phyloP scores from a whole-genome alignment of 1,140 invertebrate genomes.

The Ridgeia piscesae region DNA sequence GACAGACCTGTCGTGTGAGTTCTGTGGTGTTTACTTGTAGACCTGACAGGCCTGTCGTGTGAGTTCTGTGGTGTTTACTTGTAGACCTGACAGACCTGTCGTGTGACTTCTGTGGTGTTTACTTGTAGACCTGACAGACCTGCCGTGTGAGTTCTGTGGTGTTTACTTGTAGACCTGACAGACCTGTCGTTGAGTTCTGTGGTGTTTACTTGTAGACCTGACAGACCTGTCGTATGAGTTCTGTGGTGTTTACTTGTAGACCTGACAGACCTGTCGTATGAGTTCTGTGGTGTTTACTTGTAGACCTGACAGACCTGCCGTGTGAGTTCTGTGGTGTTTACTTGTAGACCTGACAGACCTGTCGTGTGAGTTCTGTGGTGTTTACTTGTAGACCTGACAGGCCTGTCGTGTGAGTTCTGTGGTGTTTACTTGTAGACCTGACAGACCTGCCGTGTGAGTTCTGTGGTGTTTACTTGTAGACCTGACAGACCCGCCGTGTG shows the following conservation, averaged over 20 bases:
- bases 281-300: background rate
- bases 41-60: background rate
- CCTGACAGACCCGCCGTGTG: background rate
- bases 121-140: background rate
- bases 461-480: background rate
- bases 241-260: background rate
- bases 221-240: background rate
- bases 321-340: background rate
- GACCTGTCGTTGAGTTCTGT: background rate
- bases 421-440: background rate
- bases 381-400: background rate
- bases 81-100: background rate
- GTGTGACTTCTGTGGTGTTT: background rate
- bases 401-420: background rate
- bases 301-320: background rate
- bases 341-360: background rate
- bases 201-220: background rate
- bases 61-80: background rate
- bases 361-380: background rate
- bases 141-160: background rate
- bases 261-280: background rate
- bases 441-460: background rate
- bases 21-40: background rate
- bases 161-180: background rate
- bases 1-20: background rate